Base-by-base conservation (phyloP, 2,888 invertebrate genomes). In the Brachynemurus nebulosus region DNA sequence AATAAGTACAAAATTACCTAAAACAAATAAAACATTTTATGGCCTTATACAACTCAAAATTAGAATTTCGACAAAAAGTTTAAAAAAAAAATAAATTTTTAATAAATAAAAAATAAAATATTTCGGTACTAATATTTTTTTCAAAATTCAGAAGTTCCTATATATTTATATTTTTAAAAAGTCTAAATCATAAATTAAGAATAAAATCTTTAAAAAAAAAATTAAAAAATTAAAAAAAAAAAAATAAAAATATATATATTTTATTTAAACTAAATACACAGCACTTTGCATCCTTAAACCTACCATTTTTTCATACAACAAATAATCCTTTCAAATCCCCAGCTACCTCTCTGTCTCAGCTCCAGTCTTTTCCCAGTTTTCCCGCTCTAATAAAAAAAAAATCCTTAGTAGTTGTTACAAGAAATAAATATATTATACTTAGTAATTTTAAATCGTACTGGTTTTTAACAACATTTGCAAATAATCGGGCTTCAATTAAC, bases 271-370 rank as follows among this genome's bases (percentile, higher is more conserved):
- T 2, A 5, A 27, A 27, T 4, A 27, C n/a, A n/a, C n/a, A n/a
- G n/a, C n/a, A n/a, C n/a, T n/a, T n/a, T n/a, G n/a, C n/a, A 33
- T 9, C 33, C 33, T 33, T 33, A 33, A 12, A 33, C 33, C 5
- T 33, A 33, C 33, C n/a, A 14, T 33, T 33, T 33, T 12, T 6
- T 14, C 20, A 36, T 4, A 36, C 11, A 8, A 36, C 14, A 34
- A 18, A 17, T 37, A n/a, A 19, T 37, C 20, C 12, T 18, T 37
- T 37, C 19, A n/a, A 19, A n/a, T 20, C 20, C 37, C 37, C 18
- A 37, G 20, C 37, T 37, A 37, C 37, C 37, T 37, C 37, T 20
- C 20, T 19, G 12, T 20, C 37, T 37, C n/a, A 37, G 37, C 19
- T 6, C n/a, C n/a, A n/a, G 20, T 19, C 20, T 8, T 12, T 21